These are phyloP conservation scores for Heloderma charlesbogerti DNA, from an alignment of 2,113 vertebrate species.

Conservation along the genomic window DNA sequence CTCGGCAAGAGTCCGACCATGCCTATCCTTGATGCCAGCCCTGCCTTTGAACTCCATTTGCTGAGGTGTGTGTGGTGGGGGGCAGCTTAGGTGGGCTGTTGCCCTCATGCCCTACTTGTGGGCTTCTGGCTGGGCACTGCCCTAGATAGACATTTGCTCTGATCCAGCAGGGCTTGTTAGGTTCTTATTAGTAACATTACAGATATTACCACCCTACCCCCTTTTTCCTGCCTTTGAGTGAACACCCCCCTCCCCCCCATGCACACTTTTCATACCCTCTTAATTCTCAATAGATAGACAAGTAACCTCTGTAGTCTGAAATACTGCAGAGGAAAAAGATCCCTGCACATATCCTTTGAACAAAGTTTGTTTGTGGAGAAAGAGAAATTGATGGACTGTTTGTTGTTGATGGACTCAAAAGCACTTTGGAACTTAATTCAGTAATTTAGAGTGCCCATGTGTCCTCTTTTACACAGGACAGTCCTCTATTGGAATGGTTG, in stretches of 20 bases:
- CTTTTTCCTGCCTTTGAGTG: background rate
- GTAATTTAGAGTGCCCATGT: background rate
- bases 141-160: background rate
- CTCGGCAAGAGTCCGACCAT: no score
- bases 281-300: background rate
- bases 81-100: background rate
- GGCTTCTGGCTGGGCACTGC: background rate
- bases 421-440: background rate
- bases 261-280: background rate
- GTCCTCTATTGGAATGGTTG: no score
- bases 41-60: no score
- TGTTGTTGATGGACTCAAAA: background rate
- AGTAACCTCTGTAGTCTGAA: constrained; percentile 14
- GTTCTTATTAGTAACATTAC: background rate
- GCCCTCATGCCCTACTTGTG: background rate
- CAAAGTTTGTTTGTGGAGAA: background rate
- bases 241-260: no score
- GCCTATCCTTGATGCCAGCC: no score
- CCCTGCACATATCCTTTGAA: background rate
- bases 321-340: background rate
- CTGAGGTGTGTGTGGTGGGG: background rate
- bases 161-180: background rate
- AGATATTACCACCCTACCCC: background rate
- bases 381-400: background rate
- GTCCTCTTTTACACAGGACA: no score